Evolutionary conservation across 2,888 invertebrate species (phyloP).

Genomic region (Lamellibrachia columna): DNA sequence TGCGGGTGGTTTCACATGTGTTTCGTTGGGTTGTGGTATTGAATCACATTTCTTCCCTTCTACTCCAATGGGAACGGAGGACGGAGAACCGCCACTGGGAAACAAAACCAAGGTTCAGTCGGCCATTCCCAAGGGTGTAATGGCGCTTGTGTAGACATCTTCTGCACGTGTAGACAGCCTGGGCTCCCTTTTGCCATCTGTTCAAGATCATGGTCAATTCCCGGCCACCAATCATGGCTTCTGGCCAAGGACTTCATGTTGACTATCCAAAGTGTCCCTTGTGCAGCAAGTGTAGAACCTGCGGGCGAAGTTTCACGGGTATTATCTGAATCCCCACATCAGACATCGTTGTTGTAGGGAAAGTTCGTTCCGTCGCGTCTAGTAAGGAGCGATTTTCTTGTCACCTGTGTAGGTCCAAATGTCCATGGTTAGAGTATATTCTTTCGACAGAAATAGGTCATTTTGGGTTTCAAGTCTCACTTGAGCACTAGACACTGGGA

Average conservation of each 20-base stretch:
- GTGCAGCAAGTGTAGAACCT: neutral
- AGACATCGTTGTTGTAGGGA: too few relatives aligned
- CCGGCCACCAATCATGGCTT: neutral
- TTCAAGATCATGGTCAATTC: slow-evolving; percentile 18
- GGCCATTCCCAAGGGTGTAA: neutral
- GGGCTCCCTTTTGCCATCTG: neutral
- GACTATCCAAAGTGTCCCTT: neutral
- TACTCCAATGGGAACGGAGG: neutral
- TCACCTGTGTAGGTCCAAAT: neutral
- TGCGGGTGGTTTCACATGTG: too few relatives aligned
- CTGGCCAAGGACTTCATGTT: neutral
- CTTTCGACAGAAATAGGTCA: neutral
- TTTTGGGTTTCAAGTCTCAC: neutral
- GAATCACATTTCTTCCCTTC: neutral
- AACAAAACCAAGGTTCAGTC: neutral
- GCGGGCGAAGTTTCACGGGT: too few relatives aligned
- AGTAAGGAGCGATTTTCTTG: neutral
- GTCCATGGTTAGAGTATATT: neutral
- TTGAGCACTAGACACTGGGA: too few relatives aligned
- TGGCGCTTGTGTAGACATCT: neutral
- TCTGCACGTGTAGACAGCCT: neutral
- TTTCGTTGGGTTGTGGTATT: too few relatives aligned
- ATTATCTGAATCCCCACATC: too few relatives aligned
- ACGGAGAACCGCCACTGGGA: neutral
- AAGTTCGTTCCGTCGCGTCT: too few relatives aligned